These are phyloP conservation scores for Cheilosia grossa DNA, from an alignment of 2,888 invertebrate species.

Conservation along the genomic window DNA sequence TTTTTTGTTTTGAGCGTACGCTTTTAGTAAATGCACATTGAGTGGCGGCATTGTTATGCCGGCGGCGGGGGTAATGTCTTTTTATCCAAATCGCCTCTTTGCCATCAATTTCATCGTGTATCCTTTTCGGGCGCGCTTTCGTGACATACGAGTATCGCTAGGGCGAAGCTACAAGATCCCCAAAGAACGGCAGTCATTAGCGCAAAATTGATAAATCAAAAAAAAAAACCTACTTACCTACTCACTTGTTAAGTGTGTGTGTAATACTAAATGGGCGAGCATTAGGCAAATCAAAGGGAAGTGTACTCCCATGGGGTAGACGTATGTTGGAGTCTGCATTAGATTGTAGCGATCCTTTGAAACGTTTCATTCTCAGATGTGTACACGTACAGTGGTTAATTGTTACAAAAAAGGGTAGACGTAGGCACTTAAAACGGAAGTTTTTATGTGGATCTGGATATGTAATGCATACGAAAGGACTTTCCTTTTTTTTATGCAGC, in stretches of 20 bases:
- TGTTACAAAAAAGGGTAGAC: too few species aligned
- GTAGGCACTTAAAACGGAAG: too few species aligned
- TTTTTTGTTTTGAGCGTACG: slow-evolving; percentile 68
- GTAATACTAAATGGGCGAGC: background rate
- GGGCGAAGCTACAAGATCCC: slow-evolving; percentile 33
- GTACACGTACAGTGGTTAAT: too few species aligned
- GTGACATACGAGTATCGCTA: slow-evolving; percentile 11
- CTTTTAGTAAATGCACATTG: slow-evolving; percentile 72
- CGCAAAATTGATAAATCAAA: slow-evolving; percentile 54
- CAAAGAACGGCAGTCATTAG: slow-evolving; percentile 51
- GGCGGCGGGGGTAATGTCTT: slow-evolving; percentile 64
- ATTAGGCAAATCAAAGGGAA: too few species aligned
- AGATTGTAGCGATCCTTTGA: too few species aligned
- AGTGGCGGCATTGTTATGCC: slow-evolving; percentile 56
- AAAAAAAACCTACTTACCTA: background rate
- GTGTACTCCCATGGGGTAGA: too few species aligned
- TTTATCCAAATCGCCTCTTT: slow-evolving; percentile 43
- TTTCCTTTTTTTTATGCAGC: too few species aligned
- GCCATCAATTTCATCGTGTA: slow-evolving; percentile 3
- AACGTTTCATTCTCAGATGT: too few species aligned
- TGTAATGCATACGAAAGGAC: too few species aligned
- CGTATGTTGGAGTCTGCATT: too few species aligned
- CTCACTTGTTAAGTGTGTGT: background rate
- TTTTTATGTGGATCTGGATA: too few species aligned
- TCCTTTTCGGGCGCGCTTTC: background rate